Evolutionary conservation across 1,140 invertebrate species (phyloP), one percentile per base, ranked within the genome.

Genomic region (Cryptotermes secundus): DNA sequence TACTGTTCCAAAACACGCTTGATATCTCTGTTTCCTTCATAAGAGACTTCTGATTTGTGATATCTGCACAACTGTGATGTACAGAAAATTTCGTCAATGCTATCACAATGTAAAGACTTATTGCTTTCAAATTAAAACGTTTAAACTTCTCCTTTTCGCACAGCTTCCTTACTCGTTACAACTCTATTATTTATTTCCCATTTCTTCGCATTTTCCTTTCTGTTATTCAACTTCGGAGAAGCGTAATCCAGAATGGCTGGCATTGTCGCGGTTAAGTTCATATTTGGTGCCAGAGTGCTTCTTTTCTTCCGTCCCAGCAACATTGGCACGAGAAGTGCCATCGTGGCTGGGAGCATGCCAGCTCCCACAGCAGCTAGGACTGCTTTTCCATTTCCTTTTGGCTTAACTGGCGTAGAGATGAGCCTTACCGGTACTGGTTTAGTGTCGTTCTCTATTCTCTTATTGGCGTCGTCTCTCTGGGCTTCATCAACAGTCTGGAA

Each of bases 311-410:
- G 89, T 4, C 92, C 93, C 72, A 95, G 89, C 88, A 95, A 93
- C 91, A 95, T 94, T 2, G 95, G 95, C 45, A 95, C 92, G 85
- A 95, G 91, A 93, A 95, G 94, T 2, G 94, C 95, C 93, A 96
- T 94, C 0, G 94, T 95, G 0, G 94, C 95, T 31, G 95, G 95
- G 49, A 96, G 89, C 92, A 95, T 94, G 3, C 94, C 95, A 42
- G 95, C 94, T 3, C 94, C 93, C 10, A 95, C 94, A 7, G 94
- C 95, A 16, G 94, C 94, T 79, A 95, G 87, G 22, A 95, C 93
- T 4, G 93, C 92, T 83, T 90, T 53, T 12, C 80, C 34, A 22
- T 12, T 19, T 34, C 59, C 90, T 87, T 93, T 91, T 19, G 89
- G 89, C 42, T 86, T 86, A 16, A 88, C 86, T 81, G 87, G 87